Evolutionary conservation across 1,140 invertebrate species (phyloP), one percentile per base, ranked within the genome.

Genomic region (Lamellibrachia luymesi): DNA sequence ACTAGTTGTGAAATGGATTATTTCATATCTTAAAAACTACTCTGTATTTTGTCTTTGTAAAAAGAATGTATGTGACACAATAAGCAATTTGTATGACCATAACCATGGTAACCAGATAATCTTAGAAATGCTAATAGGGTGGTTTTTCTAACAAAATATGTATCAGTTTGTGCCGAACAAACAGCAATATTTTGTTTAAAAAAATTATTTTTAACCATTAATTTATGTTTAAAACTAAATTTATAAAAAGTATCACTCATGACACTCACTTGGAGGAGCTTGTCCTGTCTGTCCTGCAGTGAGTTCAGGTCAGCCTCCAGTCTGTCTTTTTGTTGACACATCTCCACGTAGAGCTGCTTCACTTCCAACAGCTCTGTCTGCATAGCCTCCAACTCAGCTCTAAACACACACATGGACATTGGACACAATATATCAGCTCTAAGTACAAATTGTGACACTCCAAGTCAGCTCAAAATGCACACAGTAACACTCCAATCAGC

Each of bases 281-380:
- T 2, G 64, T 80, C 64, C 64, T 80, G 64, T 80, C 6, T 80
- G 5, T 6, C 64, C 2, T 17, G 64, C 0, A 95, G 92, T 38
- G 8, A 49, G 10, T 92, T 92, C 27, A 95, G 38, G 38, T 94
- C 92, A n/a, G 93, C 93, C 27, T 95, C 94, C 50, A 95, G 91
- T 38, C 93, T 90, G 4, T 94, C 94, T 90, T 94, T 95, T 92
- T 95, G 94, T 51, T 94, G 92, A 94, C 95, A 95, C 1, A 95
- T 93, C 50, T 94, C 94, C 2, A 95, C 94, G 94, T 96, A 96
- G 92, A 95, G 90, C 17, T 95, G 94, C 93, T 96, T 96, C 92
- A 95, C 95, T 7, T 94, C 93, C 92, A 95, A 94, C n/a, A 95
- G 51, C 91, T 96, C 95, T 38, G 94, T 92, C 91, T 94, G 93